phyloP scores from a whole-genome alignment of 2,888 invertebrate species.

The Trileptium ribeirensis region DNA sequence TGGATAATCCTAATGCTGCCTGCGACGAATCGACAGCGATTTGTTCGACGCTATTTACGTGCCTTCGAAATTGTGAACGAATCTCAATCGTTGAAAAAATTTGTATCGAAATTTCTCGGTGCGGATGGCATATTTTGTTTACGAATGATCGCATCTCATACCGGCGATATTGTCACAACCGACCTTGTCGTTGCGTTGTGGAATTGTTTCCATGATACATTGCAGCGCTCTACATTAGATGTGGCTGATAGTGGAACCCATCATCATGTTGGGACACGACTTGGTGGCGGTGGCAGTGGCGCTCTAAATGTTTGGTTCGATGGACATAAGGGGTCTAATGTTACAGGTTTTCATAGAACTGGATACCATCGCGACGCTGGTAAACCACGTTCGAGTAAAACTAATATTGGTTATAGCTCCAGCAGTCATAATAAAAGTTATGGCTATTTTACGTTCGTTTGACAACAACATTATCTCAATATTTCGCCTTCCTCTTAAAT shows the following conservation, averaged over 20 bases:
- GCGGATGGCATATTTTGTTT: conserved; percentile 50
- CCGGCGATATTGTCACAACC: conserved; percentile 51
- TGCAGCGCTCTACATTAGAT: conserved; percentile 47
- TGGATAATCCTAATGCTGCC: conserved; percentile 49
- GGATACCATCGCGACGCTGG: too few species aligned
- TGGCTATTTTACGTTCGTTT: conserved; percentile 52
- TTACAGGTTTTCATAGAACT: too few species aligned
- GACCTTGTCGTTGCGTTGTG: conserved; percentile 49
- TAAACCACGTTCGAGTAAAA: too few species aligned
- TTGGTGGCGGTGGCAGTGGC: too few species aligned
- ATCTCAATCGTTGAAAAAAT: conserved; percentile 50
- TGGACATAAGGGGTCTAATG: too few species aligned
- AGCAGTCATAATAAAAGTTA: conserved; percentile 50
- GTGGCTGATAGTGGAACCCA: conserved; percentile 24
- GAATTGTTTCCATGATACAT: conserved; percentile 51
- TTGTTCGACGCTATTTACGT: conserved; percentile 49
- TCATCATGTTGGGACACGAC: too few species aligned
- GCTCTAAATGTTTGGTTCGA: too few species aligned
- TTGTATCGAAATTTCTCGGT: conserved; percentile 51
- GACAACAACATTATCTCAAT: too few species aligned
- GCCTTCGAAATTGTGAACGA: conserved; percentile 51
- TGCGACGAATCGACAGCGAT: conserved; percentile 51
- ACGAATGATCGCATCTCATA: conserved; percentile 51
- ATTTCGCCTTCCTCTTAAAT: too few species aligned
- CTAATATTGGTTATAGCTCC: too few species aligned